Conservation (phyloP, 2,113 vertebrate species). For the Leptobrachium ailaonicum region DNA sequence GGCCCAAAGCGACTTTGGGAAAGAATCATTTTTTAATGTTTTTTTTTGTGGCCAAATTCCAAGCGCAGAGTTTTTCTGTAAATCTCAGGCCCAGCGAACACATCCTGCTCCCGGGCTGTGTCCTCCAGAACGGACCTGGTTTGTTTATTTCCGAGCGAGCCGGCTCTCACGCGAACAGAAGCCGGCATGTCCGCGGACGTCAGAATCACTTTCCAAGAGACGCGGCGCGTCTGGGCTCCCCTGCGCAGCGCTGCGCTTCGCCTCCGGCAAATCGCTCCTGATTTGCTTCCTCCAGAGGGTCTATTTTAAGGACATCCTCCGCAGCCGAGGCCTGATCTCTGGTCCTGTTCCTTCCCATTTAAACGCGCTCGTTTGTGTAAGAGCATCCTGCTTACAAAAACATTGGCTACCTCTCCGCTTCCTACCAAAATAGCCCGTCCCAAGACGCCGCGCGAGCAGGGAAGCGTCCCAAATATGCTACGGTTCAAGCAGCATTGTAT, state of each 20-base stretch:
- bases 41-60: constrained; percentile 28
- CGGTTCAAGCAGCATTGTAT: neutral
- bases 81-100: neutral
- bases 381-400: constrained; percentile 45
- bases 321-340: neutral
- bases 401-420: neutral
- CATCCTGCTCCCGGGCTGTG: constrained; percentile 16
- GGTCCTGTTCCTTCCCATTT: constrained; percentile 16
- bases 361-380: constrained; percentile 15
- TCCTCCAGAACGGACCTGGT: neutral
- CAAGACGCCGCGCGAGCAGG: neutral
- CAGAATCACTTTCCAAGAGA: constrained; percentile 33
- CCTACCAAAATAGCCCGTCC: constrained; percentile 16
- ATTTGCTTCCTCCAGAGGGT: constrained; percentile 16
- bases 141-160: constrained; percentile 29
- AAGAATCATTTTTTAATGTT: neutral
- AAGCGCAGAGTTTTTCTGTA: neutral
- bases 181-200: constrained; percentile 21
- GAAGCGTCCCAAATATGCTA: neutral
- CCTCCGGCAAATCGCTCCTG: constrained; percentile 4
- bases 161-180: constrained; percentile 35
- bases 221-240: neutral
- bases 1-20: neutral
- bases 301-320: constrained; percentile 41
- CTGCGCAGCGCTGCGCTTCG: neutral